Base-by-base conservation (phyloP, 2,888 invertebrate species). In the Hirtodrosophila histrioides region DNA sequence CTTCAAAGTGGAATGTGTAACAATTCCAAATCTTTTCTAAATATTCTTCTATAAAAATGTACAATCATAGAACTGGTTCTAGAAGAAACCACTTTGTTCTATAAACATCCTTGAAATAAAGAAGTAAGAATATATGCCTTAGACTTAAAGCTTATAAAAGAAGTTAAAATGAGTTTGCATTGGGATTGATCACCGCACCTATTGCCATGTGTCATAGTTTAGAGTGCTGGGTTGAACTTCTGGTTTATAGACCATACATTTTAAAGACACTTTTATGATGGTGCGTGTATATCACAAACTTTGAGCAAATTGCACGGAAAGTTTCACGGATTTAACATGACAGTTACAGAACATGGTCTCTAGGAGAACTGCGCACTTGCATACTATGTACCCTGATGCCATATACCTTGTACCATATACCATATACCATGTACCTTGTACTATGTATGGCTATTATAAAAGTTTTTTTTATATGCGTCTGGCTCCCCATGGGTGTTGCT, bases 391-490 rank as follows among this genome's bases (percentile, higher is more conserved):
- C 12, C 11, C 24, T 41, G 39, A 10, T 45, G 41, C 33, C 37
- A 41, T 45, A 44, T 44, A 40, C 9, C 36, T 41, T 40, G 44
- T 17, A 40, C 46, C 29, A 6, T 48, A 37, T 54, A 58, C 29
- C 9, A 5, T 11, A 1, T 48, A 39, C 39, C 41, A 45, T 41
- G 4, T 46, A 60, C 57, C 63, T 56, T 69, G 46, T 50, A 77
- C 69, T 62, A 63, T 76, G 72, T 72, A 49, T 71, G 61, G 55
- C 78, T 68, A 85, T 84, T 86, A 69, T 69, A 74, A 84, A 81
- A 84, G 68, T 87, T 80, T 54, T 37, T 62, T 75, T 78, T 81
- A 73, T 77, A 76, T 70, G 81, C 78, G 78, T 69, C 55, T 80
- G 62, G 29, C 12, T 49, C 50, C 85, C 68, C 60, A 39, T 45